Percentiles rank a stretch among this genome's conserved stretches.
Evolutionary conservation across 1,140 invertebrate species (phyloP).

Genomic region (Cecropterus lyciades): DNA sequence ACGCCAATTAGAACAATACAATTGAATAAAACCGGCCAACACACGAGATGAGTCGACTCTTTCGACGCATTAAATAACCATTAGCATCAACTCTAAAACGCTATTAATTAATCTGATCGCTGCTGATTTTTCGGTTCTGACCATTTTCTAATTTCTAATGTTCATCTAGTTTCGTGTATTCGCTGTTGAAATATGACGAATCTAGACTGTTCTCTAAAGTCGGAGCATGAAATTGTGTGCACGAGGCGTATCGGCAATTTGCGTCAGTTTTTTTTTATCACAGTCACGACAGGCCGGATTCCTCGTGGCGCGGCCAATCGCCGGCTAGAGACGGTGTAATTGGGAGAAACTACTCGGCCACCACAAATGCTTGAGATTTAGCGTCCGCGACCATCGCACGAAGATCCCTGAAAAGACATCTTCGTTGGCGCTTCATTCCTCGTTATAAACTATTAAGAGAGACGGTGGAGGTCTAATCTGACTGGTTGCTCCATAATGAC

Average conservation of each 20-base stretch:
- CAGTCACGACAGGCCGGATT: constrained; percentile 80
- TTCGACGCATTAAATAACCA: constrained; percentile 57
- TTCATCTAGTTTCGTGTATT: constrained; percentile 54
- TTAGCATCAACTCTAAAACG: constrained; percentile 44
- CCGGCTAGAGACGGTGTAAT: constrained; percentile 77
- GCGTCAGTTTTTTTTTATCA: constrained; percentile 82
- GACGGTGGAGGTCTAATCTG: constrained; percentile 50
- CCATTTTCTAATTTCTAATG: constrained; percentile 48
- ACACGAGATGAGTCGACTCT: constrained; percentile 43
- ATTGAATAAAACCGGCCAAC: constrained; percentile 42
- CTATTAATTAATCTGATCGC: constrained; percentile 55
- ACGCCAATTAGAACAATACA: constrained; percentile 59
- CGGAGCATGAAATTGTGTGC: constrained; percentile 82
- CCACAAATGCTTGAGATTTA: constrained; percentile 73
- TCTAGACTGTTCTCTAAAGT: constrained; percentile 72
- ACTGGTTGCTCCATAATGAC: constrained; percentile 64
- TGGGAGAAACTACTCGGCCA: constrained; percentile 76
- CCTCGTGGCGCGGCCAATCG: constrained; percentile 74
- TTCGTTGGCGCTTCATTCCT: constrained; percentile 23
- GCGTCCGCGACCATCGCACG: constrained; percentile 52
- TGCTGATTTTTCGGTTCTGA: constrained; percentile 42
- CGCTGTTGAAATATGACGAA: constrained; percentile 74
- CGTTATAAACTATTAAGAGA: constrained; percentile 38
- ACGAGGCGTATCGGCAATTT: constrained; percentile 82
- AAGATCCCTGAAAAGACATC: constrained; percentile 60